phyloP scores from a whole-genome alignment of 64 coral and sea anemone species.

The Stichodactyla mertensii region DNA sequence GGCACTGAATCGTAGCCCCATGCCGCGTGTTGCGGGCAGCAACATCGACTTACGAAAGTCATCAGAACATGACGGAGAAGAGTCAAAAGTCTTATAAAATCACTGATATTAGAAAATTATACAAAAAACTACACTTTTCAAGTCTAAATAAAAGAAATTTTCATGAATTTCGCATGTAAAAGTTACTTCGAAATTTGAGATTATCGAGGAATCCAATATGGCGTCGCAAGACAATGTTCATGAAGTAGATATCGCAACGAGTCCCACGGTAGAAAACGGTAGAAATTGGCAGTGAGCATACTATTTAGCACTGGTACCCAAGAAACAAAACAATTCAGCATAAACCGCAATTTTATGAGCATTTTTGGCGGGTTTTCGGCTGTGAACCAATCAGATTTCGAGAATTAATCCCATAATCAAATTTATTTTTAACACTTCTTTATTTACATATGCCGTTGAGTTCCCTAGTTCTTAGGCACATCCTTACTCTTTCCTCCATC shows the following conservation, averaged over 20 bases:
- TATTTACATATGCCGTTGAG: too few species aligned
- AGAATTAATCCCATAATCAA: too few species aligned
- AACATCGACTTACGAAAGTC: background rate
- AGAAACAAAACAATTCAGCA: background rate
- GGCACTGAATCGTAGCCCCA: background rate
- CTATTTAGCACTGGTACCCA: background rate
- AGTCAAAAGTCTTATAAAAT: background rate
- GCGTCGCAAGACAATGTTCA: background rate
- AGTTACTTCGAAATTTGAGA: background rate
- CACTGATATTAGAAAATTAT: too few species aligned
- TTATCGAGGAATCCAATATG: background rate
- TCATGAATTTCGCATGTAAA: background rate
- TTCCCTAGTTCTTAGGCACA: too few species aligned
- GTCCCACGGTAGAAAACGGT: conserved; percentile 1
- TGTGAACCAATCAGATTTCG: background rate
- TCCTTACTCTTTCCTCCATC: too few species aligned
- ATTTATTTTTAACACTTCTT: too few species aligned
- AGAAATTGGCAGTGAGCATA: background rate
- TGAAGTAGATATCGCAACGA: background rate
- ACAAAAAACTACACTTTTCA: background rate
- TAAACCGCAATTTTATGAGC: background rate
- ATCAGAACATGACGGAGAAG: background rate
- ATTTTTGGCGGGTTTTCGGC: background rate
- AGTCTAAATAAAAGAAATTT: background rate
- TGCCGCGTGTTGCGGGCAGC: background rate